phyloP scores from a whole-genome alignment of 2,113 vertebrate species.

The Thermophis baileyi region DNA sequence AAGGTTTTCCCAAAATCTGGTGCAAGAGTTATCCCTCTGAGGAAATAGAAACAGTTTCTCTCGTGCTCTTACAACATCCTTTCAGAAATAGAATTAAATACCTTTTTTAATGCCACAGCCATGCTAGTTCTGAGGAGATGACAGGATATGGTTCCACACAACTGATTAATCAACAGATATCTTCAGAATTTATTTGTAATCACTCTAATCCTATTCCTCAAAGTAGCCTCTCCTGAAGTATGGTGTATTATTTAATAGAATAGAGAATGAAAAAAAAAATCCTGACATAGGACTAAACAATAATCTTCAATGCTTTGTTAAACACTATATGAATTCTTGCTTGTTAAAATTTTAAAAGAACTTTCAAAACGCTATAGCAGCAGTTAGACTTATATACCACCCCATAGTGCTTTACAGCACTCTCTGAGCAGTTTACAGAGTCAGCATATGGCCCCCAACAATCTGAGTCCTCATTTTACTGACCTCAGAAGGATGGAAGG shows the following conservation, averaged over 20 bases:
- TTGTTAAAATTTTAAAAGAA: slow-evolving; percentile 9
- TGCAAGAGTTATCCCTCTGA: background rate
- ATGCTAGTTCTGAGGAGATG: background rate
- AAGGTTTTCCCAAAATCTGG: background rate
- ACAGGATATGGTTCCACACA: background rate
- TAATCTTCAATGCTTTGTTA: background rate
- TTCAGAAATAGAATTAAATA: background rate
- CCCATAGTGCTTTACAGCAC: no score
- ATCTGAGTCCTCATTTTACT: no score
- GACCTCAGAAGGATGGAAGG: no score
- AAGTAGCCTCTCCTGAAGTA: background rate
- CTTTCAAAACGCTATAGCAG: background rate
- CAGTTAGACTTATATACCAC: no score
- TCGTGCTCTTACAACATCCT: background rate
- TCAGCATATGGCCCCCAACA: no score
- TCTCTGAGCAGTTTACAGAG: no score
- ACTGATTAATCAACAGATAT: background rate
- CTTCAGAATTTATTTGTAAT: background rate
- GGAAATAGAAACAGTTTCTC: background rate
- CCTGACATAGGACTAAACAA: background rate
- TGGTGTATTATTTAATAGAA: background rate
- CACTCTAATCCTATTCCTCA: background rate
- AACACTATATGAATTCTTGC: background rate
- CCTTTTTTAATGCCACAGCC: background rate
- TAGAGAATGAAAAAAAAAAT: background rate